phyloP scores from a whole-genome alignment of 2,797 vertebrate genomes.

The Etheostoma nigrum region DNA sequence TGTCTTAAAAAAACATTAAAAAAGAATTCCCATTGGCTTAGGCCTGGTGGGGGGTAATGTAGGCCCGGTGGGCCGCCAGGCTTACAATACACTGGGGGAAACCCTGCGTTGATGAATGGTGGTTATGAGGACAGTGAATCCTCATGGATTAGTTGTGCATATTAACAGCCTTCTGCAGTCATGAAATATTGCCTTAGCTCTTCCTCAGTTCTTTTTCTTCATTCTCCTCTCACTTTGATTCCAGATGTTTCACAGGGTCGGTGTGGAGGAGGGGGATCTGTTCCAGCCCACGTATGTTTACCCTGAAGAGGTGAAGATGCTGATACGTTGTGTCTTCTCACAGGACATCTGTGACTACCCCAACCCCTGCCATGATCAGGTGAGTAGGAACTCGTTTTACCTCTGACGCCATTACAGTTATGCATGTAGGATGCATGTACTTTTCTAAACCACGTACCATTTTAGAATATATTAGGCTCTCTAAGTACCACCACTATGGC shows the following conservation, averaged over 20 bases:
- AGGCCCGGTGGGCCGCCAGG: too few species aligned
- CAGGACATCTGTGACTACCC: slow-evolving; percentile 73
- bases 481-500: too few species aligned
- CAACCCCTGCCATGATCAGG: slow-evolving; percentile 78
- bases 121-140: not conserved
- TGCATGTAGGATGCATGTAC: too few species aligned
- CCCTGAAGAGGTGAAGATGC: slow-evolving; percentile 77
- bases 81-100: too few species aligned
- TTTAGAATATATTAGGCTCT: too few species aligned
- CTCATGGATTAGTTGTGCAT: not conserved
- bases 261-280: slow-evolving; percentile 47
- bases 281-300: slow-evolving; percentile 79
- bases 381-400: slow-evolving; percentile 23
- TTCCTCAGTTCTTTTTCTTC: not conserved
- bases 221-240: not conserved
- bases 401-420: too few species aligned
- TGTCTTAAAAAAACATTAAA: too few species aligned
- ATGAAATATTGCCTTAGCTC: not conserved
- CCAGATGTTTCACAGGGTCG: slow-evolving; percentile 70
- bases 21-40: too few species aligned
- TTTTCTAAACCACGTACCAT: too few species aligned
- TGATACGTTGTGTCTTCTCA: slow-evolving; percentile 79
- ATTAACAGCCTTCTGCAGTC: not conserved
- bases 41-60: too few species aligned
- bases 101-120: not conserved